Conservation (phyloP, 2,888 invertebrate genomes). For the Lepidochitona cinerea region DNA sequence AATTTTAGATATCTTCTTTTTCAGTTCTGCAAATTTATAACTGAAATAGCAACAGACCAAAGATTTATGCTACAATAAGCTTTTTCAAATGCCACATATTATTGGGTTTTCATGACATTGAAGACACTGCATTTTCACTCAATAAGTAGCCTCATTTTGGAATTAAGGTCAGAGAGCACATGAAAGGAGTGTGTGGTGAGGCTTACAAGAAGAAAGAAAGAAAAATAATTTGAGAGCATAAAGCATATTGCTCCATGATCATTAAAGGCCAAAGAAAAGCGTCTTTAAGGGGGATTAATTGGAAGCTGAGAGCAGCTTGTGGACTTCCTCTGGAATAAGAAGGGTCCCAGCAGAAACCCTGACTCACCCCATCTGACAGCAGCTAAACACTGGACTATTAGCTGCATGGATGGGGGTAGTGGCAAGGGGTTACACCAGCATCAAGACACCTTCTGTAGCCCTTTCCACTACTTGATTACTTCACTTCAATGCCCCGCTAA, state of each 20-base stretch:
- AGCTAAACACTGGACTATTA: neutral
- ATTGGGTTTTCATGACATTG: no score
- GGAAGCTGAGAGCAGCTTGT: neutral
- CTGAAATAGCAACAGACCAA: no score
- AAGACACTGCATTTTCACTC: no score
- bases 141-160: no score
- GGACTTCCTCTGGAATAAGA: neutral
- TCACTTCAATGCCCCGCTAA: neutral
- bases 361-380: conserved; percentile 1
- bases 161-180: no score
- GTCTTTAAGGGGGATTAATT: neutral
- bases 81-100: no score
- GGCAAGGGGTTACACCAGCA: neutral
- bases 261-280: neutral
- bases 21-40: no score
- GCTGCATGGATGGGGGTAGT: no score
- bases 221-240: neutral
- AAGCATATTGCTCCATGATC: neutral
- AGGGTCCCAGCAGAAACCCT: conserved; percentile 6
- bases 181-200: neutral
- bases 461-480: neutral
- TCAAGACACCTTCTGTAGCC: neutral
- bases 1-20: no score
- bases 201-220: neutral
- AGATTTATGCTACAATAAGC: no score